Base-by-base conservation (phyloP, 2,888 invertebrate genomes). In the Lacanobia wlatinum region DNA sequence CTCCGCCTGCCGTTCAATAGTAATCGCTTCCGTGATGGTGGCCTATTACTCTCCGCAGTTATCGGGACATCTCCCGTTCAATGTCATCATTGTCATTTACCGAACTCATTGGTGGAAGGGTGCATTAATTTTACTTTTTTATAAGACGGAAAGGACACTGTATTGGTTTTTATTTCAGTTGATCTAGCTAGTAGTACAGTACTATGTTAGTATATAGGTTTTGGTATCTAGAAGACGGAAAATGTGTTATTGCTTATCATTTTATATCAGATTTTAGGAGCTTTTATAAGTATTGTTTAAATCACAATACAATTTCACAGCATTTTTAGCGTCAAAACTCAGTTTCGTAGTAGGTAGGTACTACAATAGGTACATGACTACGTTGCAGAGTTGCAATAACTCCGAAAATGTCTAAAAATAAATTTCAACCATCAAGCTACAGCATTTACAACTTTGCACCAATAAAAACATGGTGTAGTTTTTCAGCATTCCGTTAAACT, bases 21-120 rank as follows among this genome's bases (percentile, higher is more conserved):
- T 55, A 71, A 85, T 76, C 73, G 84, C 84, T 92, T 92, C 88
- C 94, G 94, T 95, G 94, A 89, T 89, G 75, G 71, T 86, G 67
- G 79, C 84, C 92, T 87, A 93, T 94, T 92, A 90, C 84, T 87
- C 85, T 87, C 76, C 48, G 23, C 50, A 78, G 80, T 91, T 93
- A 94, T 93, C 93, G 87, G 63, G 50, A 72, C 76, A 93, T 93
- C 91, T 88, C 55, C 61, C 53, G 67, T 82, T 82, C 87, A 87
- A 89, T 89, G 90, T 87, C 88, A 88, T 88, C 85, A 87, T 85
- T 85, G 84, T 61, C 74, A 68, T 83, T 78, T 70, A 77, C 66
- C 60, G 38, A 76, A 34, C 66, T 67, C 78, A 75, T 76, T 72
- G 73, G 70, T 60, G 43, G 12, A 16, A 34, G 66, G 81, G 85